Percentiles rank a stretch among this genome's conserved stretches.
These are phyloP conservation scores for Nemoura dubitans DNA, from an alignment of 2,888 invertebrate species.

Conservation along the genomic window DNA sequence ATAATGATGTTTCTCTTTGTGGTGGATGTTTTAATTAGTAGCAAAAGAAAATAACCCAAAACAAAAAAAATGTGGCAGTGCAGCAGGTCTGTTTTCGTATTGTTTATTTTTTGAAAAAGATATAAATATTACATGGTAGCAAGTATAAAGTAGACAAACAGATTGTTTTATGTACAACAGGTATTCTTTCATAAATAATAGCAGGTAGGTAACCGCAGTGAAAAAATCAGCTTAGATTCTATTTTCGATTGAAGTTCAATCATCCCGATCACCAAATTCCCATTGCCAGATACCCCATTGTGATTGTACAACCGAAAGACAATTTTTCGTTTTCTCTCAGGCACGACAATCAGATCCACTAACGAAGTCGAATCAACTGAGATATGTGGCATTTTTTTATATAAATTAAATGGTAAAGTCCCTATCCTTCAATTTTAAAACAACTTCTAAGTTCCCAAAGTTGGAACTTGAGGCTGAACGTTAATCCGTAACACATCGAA, in stretches of 20 bases:
- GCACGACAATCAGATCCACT: neutral
- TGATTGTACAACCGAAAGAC: neutral
- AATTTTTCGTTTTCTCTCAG: neutral
- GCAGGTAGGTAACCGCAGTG: neutral
- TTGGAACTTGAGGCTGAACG: neutral
- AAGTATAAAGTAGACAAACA: constrained; percentile 27
- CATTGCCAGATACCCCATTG: constrained; percentile 27
- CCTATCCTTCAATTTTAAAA: constrained; percentile 38
- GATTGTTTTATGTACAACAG: constrained; percentile 43
- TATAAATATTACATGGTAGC: constrained; percentile 43
- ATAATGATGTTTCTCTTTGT: no score
- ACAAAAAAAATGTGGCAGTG: no score
- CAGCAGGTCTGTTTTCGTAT: neutral
- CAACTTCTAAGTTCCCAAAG: neutral
- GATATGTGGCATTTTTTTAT: constrained; percentile 26
- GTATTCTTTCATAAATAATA: constrained; percentile 26
- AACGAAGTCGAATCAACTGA: constrained; percentile 9
- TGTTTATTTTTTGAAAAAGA: constrained; percentile 46
- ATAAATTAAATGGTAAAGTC: constrained; percentile 30
- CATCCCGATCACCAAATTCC: constrained; percentile 43
- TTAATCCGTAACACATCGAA: neutral
- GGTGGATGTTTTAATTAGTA: no score
- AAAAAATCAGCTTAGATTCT: constrained; percentile 18
- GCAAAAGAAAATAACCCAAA: no score
- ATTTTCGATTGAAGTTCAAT: neutral